phyloP scores from a whole-genome alignment of 1,140 invertebrate species.

The Ridgeia piscesae region DNA sequence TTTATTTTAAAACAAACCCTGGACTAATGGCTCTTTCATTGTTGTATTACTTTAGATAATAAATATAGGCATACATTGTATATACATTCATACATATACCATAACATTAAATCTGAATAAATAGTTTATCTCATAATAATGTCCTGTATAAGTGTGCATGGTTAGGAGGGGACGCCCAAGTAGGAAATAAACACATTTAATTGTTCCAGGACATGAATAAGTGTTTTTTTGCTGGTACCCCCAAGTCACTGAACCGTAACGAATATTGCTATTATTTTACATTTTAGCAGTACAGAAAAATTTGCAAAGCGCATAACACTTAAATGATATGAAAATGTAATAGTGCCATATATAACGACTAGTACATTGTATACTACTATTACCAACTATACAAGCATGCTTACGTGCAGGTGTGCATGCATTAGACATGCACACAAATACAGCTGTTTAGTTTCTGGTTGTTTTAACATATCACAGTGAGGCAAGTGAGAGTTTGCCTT shows the following conservation, averaged over 20 bases:
- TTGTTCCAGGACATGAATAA: not conserved
- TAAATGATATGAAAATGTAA: no score
- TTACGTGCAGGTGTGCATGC: not conserved
- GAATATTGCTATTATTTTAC: not conserved
- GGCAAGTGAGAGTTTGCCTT: not conserved
- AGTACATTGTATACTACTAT: no score
- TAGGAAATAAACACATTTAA: not conserved
- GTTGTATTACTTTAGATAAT: no score
- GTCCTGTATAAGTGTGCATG: not conserved
- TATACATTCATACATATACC: no score
- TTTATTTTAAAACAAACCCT: no score
- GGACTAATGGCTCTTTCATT: no score
- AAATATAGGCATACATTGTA: no score
- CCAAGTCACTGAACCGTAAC: not conserved
- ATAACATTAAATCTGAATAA: no score
- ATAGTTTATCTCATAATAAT: no score
- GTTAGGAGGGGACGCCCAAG: not conserved
- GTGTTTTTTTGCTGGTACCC: not conserved
- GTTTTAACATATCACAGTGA: not conserved
- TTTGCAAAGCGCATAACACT: no score
- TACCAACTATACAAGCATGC: not conserved
- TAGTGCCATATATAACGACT: no score
- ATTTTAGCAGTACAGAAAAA: no score
- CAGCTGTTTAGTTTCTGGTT: not conserved
- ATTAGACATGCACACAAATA: not conserved